These are phyloP conservation scores for Trichopoda pennipes DNA, from an alignment of 2,888 invertebrate genomes.

Conservation along the genomic window DNA sequence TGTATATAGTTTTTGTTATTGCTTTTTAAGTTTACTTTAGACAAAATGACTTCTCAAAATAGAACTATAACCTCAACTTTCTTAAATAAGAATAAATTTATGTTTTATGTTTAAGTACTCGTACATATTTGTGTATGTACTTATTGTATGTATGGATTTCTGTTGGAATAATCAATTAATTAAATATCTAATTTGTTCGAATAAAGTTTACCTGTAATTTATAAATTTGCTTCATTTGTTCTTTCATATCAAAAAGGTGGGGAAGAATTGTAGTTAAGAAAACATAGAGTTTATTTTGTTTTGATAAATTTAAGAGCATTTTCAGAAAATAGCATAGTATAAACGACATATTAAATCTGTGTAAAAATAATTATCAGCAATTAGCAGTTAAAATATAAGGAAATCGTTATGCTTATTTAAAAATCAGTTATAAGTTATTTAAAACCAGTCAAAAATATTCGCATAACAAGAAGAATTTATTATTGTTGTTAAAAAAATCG, in stretches of 20 bases:
- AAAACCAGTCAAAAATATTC: too few relatives aligned
- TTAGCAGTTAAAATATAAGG: background rate
- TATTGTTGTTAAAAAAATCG: too few relatives aligned
- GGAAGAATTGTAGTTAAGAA: conserved; percentile 31
- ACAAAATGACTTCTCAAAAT: background rate
- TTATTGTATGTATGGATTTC: too few relatives aligned
- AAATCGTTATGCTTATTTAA: conserved; percentile 21
- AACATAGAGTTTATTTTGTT: background rate
- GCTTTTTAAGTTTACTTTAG: background rate
- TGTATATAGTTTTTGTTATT: background rate
- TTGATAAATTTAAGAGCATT: background rate
- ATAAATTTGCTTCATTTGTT: conserved; percentile 19
- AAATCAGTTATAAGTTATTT: background rate
- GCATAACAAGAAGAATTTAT: too few relatives aligned
- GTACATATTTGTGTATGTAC: too few relatives aligned
- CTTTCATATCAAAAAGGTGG: conserved; percentile 60
- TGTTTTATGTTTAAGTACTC: too few relatives aligned
- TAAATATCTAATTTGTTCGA: background rate
- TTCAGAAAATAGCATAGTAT: conserved; percentile 2
- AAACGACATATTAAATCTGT: conserved; percentile 40
- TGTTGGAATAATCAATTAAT: too few relatives aligned
- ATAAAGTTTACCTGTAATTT: conserved; percentile 27
- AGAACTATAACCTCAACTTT: too few relatives aligned
- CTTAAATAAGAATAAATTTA: too few relatives aligned
- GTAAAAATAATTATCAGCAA: conserved; percentile 50